Evolutionary conservation across 2,888 invertebrate genomes (phyloP).

Genomic region (Diarsia dahlii): DNA sequence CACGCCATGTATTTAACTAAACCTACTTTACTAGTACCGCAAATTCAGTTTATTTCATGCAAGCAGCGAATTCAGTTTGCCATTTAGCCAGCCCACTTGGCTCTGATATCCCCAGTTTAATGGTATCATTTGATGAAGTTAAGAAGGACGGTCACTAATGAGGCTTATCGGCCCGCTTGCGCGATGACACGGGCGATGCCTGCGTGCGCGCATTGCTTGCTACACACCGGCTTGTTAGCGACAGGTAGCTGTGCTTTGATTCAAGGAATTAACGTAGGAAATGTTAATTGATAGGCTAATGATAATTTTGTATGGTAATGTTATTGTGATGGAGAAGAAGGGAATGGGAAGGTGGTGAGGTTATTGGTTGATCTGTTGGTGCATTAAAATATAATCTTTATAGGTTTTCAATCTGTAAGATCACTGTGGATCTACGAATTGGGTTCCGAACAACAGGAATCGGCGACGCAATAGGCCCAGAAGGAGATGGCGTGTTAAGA

Average conservation of each 20-base stretch:
- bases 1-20: background rate
- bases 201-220: conserved; percentile 77
- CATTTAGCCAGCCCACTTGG: conserved; percentile 64
- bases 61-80: conserved; percentile 48
- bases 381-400: too few relatives aligned
- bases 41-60: conserved; percentile 49
- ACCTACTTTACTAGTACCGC: conserved; percentile 36
- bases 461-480: background rate
- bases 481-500: background rate
- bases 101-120: conserved; percentile 66
- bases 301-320: conserved; percentile 60
- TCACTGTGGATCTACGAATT: background rate
- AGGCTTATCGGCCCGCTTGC: conserved; percentile 81
- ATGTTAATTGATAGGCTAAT: conserved; percentile 65
- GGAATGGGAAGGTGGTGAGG: background rate
- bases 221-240: conserved; percentile 81
- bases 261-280: conserved; percentile 66
- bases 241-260: conserved; percentile 69
- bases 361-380: background rate
- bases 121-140: conserved; percentile 83
- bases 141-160: conserved; percentile 84
- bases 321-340: conserved; percentile 43
- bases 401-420: background rate
- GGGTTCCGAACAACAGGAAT: background rate
- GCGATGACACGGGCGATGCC: conserved; percentile 87